These are phyloP conservation scores for Amphiduros pacificus DNA, from an alignment of 2,888 invertebrate species.

Conservation along the genomic window DNA sequence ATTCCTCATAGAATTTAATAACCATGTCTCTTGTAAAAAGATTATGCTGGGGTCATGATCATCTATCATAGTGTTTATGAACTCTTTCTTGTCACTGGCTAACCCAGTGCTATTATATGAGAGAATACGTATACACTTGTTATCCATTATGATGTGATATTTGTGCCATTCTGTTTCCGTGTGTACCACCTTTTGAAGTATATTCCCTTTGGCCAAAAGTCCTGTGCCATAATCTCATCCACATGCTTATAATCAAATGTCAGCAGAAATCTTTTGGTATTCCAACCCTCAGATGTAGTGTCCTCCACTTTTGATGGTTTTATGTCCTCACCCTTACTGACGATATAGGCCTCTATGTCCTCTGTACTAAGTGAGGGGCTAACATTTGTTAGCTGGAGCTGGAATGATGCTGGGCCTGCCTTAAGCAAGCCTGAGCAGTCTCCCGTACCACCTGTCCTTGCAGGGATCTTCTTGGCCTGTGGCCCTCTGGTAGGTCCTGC, in stretches of 20 bases:
- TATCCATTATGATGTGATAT: background rate
- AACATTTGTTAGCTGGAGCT: background rate
- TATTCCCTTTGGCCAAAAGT: background rate
- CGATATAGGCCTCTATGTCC: background rate
- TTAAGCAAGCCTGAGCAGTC: background rate
- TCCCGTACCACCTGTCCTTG: background rate
- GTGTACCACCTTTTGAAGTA: background rate
- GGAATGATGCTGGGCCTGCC: background rate
- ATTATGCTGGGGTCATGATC: background rate
- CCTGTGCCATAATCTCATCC: background rate
- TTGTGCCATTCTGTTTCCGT: background rate
- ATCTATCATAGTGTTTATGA: background rate
- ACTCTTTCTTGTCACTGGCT: background rate
- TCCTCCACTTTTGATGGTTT: background rate
- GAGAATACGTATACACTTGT: background rate
- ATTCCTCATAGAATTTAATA: background rate
- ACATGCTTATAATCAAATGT: background rate
- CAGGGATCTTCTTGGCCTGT: background rate
- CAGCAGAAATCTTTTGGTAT: background rate
- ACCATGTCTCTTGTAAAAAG: background rate
- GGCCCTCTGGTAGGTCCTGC: too few species aligned
- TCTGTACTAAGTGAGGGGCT: background rate
- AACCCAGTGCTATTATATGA: background rate
- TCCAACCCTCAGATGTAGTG: background rate
- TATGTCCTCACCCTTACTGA: background rate